These are phyloP conservation scores for Ormyrus labotus DNA, from an alignment of 2,888 invertebrate genomes.

Conservation along the genomic window DNA sequence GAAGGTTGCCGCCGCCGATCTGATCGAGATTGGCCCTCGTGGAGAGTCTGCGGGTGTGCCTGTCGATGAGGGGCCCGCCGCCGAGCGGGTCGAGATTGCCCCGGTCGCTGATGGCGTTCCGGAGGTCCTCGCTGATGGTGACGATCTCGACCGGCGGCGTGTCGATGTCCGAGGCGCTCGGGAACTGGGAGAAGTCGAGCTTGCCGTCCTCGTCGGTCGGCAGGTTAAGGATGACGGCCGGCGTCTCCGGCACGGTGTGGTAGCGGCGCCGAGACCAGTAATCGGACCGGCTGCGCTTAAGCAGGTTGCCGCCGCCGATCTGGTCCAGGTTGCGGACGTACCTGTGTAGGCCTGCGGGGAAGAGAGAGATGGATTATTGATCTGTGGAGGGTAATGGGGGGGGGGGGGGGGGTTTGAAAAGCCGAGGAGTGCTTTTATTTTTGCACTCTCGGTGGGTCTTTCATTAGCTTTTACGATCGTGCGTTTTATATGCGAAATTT, in stretches of 20 bases:
- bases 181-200: conserved; percentile 59
- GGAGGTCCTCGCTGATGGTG: conserved; percentile 38
- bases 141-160: not conserved
- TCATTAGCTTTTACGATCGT: too few species aligned
- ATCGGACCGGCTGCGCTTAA: conserved; percentile 49
- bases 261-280: too few species aligned
- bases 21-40: conserved; percentile 51
- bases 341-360: too few species aligned
- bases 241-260: too few species aligned
- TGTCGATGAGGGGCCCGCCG: conserved; percentile 58
- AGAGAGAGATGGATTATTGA: too few species aligned
- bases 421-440: too few species aligned
- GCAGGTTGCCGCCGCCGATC: conserved; percentile 61
- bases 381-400: too few species aligned
- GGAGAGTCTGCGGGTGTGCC: conserved; percentile 31
- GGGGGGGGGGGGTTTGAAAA: too few species aligned
- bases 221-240: conserved; percentile 47
- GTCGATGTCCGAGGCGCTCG: too few species aligned
- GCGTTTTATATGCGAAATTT: too few species aligned
- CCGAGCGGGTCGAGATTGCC: conserved; percentile 61
- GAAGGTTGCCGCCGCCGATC: conserved; percentile 61
- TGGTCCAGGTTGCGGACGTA: conserved; percentile 56
- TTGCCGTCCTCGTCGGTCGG: conserved; percentile 75
- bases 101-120: too few species aligned
- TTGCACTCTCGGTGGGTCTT: too few species aligned